Evolutionary conservation across 2,797 vertebrate species (phyloP).

Genomic region (Chlorospingus flavigularis): DNA sequence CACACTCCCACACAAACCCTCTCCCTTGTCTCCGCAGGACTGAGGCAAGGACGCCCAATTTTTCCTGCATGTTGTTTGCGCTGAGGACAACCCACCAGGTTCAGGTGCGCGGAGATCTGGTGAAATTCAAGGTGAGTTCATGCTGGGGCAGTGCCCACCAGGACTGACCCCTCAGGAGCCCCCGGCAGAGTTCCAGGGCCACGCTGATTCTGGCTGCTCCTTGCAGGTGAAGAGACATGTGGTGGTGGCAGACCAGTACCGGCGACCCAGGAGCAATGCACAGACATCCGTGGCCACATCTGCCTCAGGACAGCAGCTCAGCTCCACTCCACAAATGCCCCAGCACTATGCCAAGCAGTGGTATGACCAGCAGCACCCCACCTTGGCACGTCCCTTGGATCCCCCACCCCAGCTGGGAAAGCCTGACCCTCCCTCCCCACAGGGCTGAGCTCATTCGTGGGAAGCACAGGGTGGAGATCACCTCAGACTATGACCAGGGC

Average conservation of each 20-base stretch:
- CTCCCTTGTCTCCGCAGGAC: conserved; percentile 67
- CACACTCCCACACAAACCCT: not conserved
- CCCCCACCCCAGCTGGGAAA: fast-evolving
- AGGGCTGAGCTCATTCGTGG: conserved; percentile 78
- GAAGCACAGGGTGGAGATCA: conserved; percentile 79
- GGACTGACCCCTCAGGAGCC: not conserved
- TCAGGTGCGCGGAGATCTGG: not conserved
- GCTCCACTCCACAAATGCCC: fast-evolving
- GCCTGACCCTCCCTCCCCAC: not conserved
- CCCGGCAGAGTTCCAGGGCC: fast-evolving
- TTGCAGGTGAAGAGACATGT: not conserved
- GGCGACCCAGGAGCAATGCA: not conserved
- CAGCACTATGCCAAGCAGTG: not conserved
- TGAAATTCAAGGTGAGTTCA: conserved; percentile 74
- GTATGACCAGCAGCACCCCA: not conserved
- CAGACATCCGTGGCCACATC: fast-evolving
- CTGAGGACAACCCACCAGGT: conserved; percentile 61
- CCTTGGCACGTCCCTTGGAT: not conserved
- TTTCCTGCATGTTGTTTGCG: conserved; percentile 76
- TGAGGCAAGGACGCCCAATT: conserved; percentile 71
- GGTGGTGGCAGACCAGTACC: conserved; percentile 54
- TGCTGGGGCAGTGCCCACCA: fast-evolving
- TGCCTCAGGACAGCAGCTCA: not conserved
- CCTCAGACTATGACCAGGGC: conserved; percentile 5
- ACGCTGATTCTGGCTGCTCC: not conserved